Evolutionary conservation across 2,888 invertebrate species (phyloP).

Genomic region (Ctena decussata): DNA sequence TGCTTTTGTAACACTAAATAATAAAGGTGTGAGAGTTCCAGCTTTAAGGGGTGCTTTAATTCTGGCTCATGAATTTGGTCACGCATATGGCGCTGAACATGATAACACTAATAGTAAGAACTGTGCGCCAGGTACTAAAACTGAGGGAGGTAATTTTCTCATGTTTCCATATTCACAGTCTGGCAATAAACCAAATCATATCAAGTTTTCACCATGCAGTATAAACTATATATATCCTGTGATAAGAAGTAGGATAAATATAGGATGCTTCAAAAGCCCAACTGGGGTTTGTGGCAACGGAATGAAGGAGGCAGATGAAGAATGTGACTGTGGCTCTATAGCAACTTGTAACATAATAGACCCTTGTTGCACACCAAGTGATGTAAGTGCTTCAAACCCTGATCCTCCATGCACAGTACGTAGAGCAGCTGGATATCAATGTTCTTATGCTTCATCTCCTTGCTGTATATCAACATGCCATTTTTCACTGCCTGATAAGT

Average conservation of each 20-base stretch:
- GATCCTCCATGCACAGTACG: conserved; percentile 74
- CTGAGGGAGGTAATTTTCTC: conserved; percentile 73
- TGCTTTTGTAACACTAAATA: conserved; percentile 70
- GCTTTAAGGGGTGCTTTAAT: conserved; percentile 66
- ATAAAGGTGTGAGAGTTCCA: conserved; percentile 63
- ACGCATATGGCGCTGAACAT: conserved; percentile 81
- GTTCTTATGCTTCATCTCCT: conserved; percentile 66
- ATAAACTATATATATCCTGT: conserved; percentile 77
- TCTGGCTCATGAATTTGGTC: conserved; percentile 82
- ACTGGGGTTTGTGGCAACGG: conserved; percentile 77
- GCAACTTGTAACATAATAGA: conserved; percentile 66
- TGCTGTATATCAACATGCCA: conserved; percentile 73
- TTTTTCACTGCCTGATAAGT: conserved; percentile 19
- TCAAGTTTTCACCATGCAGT: conserved; percentile 80
- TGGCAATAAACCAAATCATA: conserved; percentile 75
- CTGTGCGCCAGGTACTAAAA: conserved; percentile 65
- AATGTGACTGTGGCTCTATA: conserved; percentile 78
- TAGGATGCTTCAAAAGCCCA: conserved; percentile 66
- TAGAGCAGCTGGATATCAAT: conserved; percentile 68
- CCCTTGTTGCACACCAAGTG: conserved; percentile 76
- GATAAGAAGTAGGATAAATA: conserved; percentile 68
- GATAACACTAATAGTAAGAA: conserved; percentile 52
- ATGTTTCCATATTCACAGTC: conserved; percentile 77
- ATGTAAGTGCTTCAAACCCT: conserved; percentile 33
- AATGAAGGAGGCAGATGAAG: conserved; percentile 75